Conservation (phyloP, 2,888 invertebrate genomes). For the Eueremaeus valkanovi region DNA sequence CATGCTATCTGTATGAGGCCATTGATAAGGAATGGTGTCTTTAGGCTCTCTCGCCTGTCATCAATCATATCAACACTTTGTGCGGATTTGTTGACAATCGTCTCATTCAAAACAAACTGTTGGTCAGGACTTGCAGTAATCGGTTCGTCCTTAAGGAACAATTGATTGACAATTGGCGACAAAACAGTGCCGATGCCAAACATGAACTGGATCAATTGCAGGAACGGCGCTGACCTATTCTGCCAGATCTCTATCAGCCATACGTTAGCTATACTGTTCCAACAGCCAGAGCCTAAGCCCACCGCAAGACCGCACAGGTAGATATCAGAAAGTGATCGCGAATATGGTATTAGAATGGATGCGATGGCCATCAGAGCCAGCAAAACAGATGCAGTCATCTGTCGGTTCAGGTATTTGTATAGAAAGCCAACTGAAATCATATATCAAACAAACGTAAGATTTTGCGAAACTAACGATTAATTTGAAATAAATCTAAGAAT, state of each 20-base stretch:
- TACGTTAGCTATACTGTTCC: not conserved
- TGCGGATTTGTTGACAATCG: not conserved
- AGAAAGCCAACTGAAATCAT: slow-evolving; percentile 15
- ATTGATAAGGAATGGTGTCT: slow-evolving; percentile 1
- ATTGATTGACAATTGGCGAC: not conserved
- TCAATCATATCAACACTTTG: not conserved
- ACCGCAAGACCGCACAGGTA: not conserved
- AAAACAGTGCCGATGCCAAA: not conserved
- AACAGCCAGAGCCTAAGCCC: not conserved
- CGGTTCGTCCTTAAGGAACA: not conserved
- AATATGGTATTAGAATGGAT: slow-evolving; percentile 13
- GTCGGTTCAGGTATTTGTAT: slow-evolving; percentile 19
- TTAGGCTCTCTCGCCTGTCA: not conserved
- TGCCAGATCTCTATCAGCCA: slow-evolving; percentile 6
- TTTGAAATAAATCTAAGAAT: not conserved
- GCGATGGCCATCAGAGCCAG: not conserved
- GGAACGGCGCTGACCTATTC: not conserved
- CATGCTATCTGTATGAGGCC: not conserved
- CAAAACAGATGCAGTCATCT: not conserved
- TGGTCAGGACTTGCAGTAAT: not conserved
- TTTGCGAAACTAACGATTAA: too few species aligned
- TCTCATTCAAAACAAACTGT: not conserved
- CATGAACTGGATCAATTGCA: not conserved
- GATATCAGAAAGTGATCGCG: not conserved
- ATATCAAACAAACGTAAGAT: not conserved